Evolutionary conservation across 2,888 invertebrate species (phyloP).

Genomic region (Hydrotaea diabolus): DNA sequence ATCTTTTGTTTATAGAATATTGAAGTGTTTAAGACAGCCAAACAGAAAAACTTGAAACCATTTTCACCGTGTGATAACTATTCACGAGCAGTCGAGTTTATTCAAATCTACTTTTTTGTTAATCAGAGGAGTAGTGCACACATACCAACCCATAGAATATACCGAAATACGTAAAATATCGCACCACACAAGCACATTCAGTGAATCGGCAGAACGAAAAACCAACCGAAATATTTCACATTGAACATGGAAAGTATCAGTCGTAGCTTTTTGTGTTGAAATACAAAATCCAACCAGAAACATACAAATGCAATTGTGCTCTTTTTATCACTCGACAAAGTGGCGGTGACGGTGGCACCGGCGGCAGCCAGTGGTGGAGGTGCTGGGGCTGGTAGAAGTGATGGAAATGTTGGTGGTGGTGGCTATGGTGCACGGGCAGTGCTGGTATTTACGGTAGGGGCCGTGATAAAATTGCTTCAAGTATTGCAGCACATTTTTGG

Average conservation of each 20-base stretch:
- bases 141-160: background rate
- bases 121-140: background rate
- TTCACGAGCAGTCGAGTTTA: background rate
- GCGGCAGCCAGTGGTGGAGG: background rate
- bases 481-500: constrained; percentile 23
- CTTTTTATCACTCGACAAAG: constrained; percentile 21
- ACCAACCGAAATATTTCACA: constrained; percentile 5
- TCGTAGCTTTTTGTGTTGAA: background rate
- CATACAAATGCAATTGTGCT: constrained; percentile 23
- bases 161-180: constrained; percentile 2
- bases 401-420: background rate
- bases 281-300: constrained; percentile 16
- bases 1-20: no score
- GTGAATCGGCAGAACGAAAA: background rate
- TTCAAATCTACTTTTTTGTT: constrained; percentile 15
- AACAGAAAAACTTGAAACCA: no score
- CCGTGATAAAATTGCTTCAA: background rate
- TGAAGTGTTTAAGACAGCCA: no score
- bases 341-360: background rate
- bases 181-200: background rate
- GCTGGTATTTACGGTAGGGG: no score
- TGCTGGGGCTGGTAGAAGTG: no score
- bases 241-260: background rate
- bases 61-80: background rate
- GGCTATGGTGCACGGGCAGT: constrained; percentile 8